Conservation (phyloP, 2,113 vertebrate genomes). For the Muscicapa adusta region DNA sequence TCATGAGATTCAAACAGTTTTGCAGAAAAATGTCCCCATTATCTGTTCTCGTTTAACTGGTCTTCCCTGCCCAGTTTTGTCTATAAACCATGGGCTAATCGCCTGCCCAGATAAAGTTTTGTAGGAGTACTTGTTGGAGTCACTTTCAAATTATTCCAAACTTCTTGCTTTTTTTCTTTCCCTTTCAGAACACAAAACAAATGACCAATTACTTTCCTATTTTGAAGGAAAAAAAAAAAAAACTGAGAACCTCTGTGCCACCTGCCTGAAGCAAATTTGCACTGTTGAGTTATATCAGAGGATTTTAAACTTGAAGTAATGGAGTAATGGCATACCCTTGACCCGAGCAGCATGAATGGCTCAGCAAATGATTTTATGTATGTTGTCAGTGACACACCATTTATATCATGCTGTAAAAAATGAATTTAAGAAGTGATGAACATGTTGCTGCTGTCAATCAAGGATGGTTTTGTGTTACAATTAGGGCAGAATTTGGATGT, state of each 20-base stretch:
- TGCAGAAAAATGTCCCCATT: background rate
- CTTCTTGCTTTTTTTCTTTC: background rate
- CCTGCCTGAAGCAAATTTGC: conserved; percentile 16
- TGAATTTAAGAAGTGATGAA: background rate
- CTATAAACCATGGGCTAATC: background rate
- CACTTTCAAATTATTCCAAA: background rate
- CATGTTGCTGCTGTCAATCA: background rate
- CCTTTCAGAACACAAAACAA: background rate
- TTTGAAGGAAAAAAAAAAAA: background rate
- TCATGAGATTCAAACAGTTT: background rate
- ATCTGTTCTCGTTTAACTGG: background rate
- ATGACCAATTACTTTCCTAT: conserved; percentile 28
- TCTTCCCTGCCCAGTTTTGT: background rate
- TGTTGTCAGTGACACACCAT: background rate
- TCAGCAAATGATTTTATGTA: conserved; percentile 26
- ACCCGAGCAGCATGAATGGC: background rate
- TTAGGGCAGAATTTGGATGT: background rate
- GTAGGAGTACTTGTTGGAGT: background rate
- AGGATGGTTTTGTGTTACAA: background rate
- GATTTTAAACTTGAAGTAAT: conserved; percentile 27
- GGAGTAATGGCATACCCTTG: conserved; percentile 38
- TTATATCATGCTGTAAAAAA: conserved; percentile 5
- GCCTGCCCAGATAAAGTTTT: background rate
- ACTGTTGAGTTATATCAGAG: conserved; percentile 18
- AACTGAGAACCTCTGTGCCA: background rate